These are phyloP conservation scores for Diplogasteroides magnus DNA, from an alignment of 1,140 invertebrate species.

Conservation along the genomic window DNA sequence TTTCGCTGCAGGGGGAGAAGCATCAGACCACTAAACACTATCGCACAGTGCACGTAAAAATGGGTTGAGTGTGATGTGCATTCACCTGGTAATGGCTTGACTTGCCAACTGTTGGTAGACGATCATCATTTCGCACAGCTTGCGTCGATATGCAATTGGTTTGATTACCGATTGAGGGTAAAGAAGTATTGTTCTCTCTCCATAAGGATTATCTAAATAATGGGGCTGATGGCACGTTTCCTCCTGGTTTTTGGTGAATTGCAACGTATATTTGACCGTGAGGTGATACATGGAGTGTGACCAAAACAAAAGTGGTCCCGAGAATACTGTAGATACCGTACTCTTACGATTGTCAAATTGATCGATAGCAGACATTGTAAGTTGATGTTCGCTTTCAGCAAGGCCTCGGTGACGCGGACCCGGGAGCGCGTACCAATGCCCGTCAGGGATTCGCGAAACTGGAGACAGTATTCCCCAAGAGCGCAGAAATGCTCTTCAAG, in stretches of 20 bases:
- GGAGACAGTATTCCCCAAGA: neutral
- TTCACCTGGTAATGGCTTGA: no score
- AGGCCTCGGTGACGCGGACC: neutral
- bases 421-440: neutral
- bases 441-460: neutral
- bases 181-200: no score
- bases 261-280: neutral
- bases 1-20: neutral
- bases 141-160: no score
- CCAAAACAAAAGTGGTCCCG: neutral
- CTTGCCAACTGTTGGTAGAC: no score
- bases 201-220: no score
- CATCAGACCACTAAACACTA: neutral
- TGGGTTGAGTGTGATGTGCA: no score
- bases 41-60: no score
- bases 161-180: no score
- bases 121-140: no score
- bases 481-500: neutral
- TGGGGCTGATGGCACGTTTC: no score
- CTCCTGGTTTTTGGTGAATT: neutral
- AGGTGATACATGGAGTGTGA: neutral
- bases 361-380: neutral
- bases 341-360: neutral
- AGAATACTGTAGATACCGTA: neutral
- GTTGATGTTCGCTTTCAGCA: neutral